A percentile compares a stretch with the other conserved stretches of the same genome.
Conservation (phyloP, 64 coral and sea anemone genomes). For the Stylophora pistillata region DNA sequence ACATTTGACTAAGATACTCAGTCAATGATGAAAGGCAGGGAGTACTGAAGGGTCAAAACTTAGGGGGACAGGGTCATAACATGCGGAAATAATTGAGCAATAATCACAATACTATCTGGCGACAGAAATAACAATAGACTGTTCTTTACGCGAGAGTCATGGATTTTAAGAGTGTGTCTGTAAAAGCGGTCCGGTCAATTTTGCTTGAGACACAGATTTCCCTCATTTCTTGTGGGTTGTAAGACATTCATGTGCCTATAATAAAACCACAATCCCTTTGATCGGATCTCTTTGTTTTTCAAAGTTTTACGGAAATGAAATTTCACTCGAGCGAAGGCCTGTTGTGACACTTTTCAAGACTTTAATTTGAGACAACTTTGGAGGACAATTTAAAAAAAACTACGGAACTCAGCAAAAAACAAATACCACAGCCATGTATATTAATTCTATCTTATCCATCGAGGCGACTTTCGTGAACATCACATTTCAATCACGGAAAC, state of each 20-base stretch:
- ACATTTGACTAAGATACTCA: no score
- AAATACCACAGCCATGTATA: no score
- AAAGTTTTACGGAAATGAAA: conserved; percentile 8
- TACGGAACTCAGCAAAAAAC: no score
- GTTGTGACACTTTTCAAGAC: conserved; percentile 9
- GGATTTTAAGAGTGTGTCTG: background rate
- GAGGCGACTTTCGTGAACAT: no score
- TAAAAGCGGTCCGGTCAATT: background rate
- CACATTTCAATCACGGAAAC: no score
- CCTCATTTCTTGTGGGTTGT: background rate
- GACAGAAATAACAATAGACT: no score
- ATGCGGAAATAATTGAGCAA: no score
- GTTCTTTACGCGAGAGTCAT: no score
- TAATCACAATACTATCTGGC: no score
- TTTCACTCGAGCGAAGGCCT: conserved; percentile 13
- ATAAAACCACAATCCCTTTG: conserved; percentile 13
- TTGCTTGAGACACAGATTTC: background rate
- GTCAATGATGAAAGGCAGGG: background rate
- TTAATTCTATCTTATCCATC: no score
- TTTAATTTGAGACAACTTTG: background rate
- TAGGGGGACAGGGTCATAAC: no score
- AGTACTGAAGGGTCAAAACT: no score
- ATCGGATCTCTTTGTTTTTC: conserved; percentile 18
- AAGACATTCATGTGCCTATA: background rate
- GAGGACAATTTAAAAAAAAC: background rate